Conservation (phyloP, 2,113 vertebrate genomes). For the Nothocercus nigrocapillus region DNA sequence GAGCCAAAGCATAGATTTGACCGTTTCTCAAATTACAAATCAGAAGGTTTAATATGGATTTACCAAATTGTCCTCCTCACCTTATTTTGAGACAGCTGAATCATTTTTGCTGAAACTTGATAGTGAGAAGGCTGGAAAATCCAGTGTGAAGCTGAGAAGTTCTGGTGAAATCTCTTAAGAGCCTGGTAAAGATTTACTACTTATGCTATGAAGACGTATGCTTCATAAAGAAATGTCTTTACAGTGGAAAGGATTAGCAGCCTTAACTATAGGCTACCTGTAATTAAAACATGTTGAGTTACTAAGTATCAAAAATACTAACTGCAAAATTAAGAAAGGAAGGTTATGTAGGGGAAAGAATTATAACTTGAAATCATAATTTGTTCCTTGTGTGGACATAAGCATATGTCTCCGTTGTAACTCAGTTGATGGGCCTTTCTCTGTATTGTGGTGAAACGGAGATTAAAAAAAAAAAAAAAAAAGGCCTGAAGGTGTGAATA, state of each 20-base stretch:
- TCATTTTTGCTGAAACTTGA: background rate
- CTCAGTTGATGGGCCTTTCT: background rate
- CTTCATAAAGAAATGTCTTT: background rate
- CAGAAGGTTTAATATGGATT: background rate
- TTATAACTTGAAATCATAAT: background rate
- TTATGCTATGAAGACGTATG: background rate
- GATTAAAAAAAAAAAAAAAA: background rate
- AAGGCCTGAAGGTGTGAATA: background rate
- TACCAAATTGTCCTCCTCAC: background rate
- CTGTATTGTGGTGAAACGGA: background rate
- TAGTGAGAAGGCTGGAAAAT: background rate
- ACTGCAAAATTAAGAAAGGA: background rate
- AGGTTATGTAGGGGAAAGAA: background rate
- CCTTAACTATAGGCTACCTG: background rate
- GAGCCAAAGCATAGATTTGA: background rate
- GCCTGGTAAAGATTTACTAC: background rate
- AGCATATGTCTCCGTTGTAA: background rate
- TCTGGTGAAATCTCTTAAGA: background rate
- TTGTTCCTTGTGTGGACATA: background rate
- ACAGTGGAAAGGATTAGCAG: background rate
- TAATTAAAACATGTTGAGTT: background rate
- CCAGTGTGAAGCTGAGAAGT: background rate
- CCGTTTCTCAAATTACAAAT: background rate
- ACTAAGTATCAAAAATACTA: background rate
- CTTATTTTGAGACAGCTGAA: background rate